Percentiles rank a stretch among this genome's conserved stretches.
Evolutionary conservation across 2,888 invertebrate species (phyloP).

Genomic region (Timema podura): DNA sequence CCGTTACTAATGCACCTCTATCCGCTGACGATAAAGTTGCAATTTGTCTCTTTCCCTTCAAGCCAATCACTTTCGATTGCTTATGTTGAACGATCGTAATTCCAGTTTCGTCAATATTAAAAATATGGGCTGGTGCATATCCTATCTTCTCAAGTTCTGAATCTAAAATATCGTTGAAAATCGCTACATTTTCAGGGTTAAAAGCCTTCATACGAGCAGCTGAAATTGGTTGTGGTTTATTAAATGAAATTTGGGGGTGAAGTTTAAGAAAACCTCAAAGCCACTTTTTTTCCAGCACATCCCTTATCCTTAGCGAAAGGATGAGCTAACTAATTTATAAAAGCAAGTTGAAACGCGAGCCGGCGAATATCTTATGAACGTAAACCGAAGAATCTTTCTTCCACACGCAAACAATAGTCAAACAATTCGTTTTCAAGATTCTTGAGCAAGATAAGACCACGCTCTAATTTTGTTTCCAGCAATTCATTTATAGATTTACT

Average conservation of each 20-base stretch:
- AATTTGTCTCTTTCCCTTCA: constrained; percentile 1
- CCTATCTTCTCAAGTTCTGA: not conserved
- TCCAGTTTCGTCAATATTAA: not conserved
- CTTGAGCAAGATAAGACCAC: not conserved
- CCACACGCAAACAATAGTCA: not conserved
- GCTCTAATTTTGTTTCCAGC: not conserved
- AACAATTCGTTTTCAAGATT: not conserved
- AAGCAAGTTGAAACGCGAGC: not conserved
- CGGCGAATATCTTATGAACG: not conserved
- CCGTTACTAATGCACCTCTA: not conserved
- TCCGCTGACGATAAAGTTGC: not conserved
- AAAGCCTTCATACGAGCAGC: not conserved
- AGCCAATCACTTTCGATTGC: constrained; percentile 7
- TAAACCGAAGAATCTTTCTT: constrained; percentile 8
- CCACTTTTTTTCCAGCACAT: not conserved
- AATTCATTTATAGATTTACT: not conserved
- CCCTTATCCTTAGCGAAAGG: not conserved
- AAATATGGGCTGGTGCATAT: not conserved
- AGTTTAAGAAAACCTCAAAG: not conserved
- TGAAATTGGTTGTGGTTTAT: not conserved
- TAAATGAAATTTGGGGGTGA: not conserved
- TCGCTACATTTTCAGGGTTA: not conserved
- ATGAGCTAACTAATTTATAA: not conserved
- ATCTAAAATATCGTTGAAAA: not conserved
- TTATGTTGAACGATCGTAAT: constrained; percentile 3